Conservation (phyloP, 2,113 vertebrate genomes). For the Coptodon bakossiorum region DNA sequence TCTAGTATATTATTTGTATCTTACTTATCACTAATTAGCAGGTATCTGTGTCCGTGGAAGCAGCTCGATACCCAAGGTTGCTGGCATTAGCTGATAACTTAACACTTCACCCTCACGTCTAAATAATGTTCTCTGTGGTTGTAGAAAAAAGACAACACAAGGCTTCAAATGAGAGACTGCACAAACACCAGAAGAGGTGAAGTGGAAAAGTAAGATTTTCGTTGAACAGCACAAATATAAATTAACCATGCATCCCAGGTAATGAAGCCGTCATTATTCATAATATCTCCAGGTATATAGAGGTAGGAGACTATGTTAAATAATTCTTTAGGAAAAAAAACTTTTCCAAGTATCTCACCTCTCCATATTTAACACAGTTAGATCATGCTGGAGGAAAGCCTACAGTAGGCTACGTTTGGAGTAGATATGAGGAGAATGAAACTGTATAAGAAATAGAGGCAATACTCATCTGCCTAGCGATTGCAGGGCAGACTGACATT, state of each 20-base stretch:
- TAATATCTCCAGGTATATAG: not conserved
- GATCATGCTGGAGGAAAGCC: not conserved
- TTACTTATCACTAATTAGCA: not conserved
- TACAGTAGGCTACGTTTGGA: not conserved
- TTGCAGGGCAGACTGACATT: slow-evolving; percentile 62
- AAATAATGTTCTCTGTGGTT: not conserved
- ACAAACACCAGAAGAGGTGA: not conserved
- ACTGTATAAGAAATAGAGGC: slow-evolving; percentile 45
- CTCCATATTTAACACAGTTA: not conserved
- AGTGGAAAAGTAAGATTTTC: not conserved
- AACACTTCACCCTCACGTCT: not conserved
- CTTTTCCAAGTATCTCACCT: not conserved
- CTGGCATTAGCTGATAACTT: not conserved
- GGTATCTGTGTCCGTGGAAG: not conserved
- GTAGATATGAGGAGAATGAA: slow-evolving; percentile 17
- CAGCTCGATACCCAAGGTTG: not conserved
- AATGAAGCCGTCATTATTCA: not conserved
- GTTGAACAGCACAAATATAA: not conserved
- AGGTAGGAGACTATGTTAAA: not conserved
- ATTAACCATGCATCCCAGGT: not conserved
- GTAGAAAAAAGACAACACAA: not conserved
- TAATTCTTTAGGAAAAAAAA: not conserved
- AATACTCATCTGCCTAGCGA: slow-evolving; percentile 50
- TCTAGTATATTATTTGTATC: not conserved
- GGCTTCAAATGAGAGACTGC: not conserved